Percentiles rank a stretch among this genome's conserved stretches.
Conservation (phyloP, 2,113 vertebrate genomes). For the Theristicus caerulescens region DNA sequence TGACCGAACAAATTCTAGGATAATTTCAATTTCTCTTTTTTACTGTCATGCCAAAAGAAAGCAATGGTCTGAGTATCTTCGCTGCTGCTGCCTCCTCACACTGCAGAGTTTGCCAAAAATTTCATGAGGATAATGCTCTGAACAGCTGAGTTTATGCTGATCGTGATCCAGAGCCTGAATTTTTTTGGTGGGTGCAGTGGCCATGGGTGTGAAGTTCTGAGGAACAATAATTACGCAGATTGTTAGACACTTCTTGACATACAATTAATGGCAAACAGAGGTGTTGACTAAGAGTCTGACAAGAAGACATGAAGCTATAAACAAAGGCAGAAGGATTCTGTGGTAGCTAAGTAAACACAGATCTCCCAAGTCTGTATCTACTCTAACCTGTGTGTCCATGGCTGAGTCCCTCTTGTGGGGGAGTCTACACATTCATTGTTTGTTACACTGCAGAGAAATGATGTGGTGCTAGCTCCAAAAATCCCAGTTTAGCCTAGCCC, state of each 20-base stretch:
- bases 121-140: not conserved
- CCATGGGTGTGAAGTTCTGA: not conserved
- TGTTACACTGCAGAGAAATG: not conserved
- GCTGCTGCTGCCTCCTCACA: not conserved
- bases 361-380: not conserved
- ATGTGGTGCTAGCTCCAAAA: not conserved
- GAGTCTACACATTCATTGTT: not conserved
- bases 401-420: not conserved
- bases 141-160: not conserved
- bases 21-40: conserved; percentile 6
- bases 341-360: not conserved
- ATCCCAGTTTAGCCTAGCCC: not conserved
- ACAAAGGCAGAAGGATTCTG: not conserved
- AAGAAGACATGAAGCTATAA: not conserved
- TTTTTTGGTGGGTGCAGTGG: not conserved
- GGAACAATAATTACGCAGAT: not conserved
- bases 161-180: not conserved
- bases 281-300: not conserved
- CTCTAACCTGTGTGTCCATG: not conserved
- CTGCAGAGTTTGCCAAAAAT: not conserved
- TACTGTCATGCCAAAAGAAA: not conserved
- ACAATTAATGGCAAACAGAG: not conserved
- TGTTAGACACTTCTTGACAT: not conserved
- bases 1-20: not conserved
- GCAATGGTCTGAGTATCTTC: not conserved